Conservation (phyloP, 1,140 invertebrate species). For the Steinernema feltiae region DNA sequence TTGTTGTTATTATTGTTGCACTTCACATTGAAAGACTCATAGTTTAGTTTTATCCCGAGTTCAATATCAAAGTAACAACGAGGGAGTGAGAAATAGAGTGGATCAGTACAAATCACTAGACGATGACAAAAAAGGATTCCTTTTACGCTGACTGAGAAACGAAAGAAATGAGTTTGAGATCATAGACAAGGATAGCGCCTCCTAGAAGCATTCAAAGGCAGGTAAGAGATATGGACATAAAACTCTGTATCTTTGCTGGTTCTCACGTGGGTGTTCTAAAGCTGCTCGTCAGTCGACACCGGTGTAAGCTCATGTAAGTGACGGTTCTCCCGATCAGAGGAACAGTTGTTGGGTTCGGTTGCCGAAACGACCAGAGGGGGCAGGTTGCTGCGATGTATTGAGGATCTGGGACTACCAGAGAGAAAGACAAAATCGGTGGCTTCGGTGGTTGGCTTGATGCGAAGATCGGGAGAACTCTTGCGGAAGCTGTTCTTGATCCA, state of each 20-base stretch:
- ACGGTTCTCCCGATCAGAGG: background rate
- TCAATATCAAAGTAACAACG: background rate
- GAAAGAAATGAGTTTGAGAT: background rate
- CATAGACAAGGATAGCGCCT: slow-evolving; percentile 5
- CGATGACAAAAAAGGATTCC: background rate
- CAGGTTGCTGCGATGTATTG: background rate
- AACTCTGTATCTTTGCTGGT: background rate
- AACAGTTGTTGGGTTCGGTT: background rate
- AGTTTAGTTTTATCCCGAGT: background rate
- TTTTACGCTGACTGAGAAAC: background rate
- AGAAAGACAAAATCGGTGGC: background rate
- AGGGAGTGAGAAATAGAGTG: background rate
- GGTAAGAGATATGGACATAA: slow-evolving; percentile 6
- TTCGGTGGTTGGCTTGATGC: background rate
- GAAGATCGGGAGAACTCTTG: slow-evolving; percentile 17
- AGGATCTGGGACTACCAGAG: background rate
- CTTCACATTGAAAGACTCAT: background rate
- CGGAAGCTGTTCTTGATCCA: slow-evolving; percentile 29
- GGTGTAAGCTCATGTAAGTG: slow-evolving; percentile 4
- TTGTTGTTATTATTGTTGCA: no score
- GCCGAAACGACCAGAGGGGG: background rate
- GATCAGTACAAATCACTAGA: background rate
- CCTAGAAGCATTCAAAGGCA: slow-evolving; percentile 11
- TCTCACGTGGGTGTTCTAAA: background rate
- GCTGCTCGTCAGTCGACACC: background rate